A percentile compares a stretch with the other conserved stretches of the same genome.
Evolutionary conservation across 2,797 vertebrate genomes (phyloP).

Genomic region (Chelidonichthys spinosus): DNA sequence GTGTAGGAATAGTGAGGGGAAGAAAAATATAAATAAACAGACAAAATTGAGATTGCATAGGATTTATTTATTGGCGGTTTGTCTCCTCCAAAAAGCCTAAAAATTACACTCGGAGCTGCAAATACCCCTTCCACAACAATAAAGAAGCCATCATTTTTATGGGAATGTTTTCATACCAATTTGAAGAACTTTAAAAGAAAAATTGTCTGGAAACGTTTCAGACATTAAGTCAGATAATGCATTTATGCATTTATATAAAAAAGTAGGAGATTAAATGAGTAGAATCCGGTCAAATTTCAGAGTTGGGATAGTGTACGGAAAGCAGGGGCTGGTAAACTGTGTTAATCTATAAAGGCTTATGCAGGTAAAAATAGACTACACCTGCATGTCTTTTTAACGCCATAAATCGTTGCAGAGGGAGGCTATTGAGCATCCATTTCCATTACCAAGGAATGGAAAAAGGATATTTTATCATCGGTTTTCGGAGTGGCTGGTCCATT

Average conservation of each 20-base stretch:
- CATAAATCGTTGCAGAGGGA: conserved; percentile 65
- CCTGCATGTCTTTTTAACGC: conserved; percentile 76
- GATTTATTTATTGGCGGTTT: conserved; percentile 77
- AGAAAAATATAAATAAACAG: conserved; percentile 7
- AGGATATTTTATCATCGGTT: conserved; percentile 60
- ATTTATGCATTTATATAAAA: conserved; percentile 67
- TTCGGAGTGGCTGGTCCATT: conserved; percentile 44
- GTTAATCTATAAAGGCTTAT: conserved; percentile 81
- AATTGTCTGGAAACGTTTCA: conserved; percentile 73
- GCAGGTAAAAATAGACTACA: conserved; percentile 80
- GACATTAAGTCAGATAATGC: conserved; percentile 78
- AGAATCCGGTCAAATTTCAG: conserved; percentile 78
- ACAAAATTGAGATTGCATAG: conserved; percentile 80
- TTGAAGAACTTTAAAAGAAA: conserved; percentile 66
- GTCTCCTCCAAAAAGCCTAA: conserved; percentile 71
- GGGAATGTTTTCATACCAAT: conserved; percentile 72
- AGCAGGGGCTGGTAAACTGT: conserved; percentile 77
- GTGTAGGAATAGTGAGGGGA: conserved; percentile 69
- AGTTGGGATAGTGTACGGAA: conserved; percentile 66
- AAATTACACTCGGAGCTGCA: conserved; percentile 75
- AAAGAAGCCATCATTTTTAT: conserved; percentile 73
- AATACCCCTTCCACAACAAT: conserved; percentile 72
- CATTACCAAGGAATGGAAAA: conserved; percentile 64
- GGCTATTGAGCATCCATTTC: conserved; percentile 61
- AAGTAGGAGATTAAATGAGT: conserved; percentile 73